Percentiles rank a stretch among this genome's conserved stretches.
Conservation (phyloP, 1,140 invertebrate species). For the Amyelois transitella region DNA sequence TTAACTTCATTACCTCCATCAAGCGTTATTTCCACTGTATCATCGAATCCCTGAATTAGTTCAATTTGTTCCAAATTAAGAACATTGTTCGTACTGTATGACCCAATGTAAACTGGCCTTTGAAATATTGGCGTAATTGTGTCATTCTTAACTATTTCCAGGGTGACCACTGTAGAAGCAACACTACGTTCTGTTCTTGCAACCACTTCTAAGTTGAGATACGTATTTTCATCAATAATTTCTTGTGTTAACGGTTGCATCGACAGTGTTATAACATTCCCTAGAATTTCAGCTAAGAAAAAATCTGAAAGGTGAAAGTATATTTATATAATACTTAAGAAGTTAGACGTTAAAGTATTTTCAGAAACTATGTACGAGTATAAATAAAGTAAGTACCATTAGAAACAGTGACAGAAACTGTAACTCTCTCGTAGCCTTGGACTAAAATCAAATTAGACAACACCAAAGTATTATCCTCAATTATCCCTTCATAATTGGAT, state of each 20-base stretch:
- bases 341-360: too few species aligned
- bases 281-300: neutral
- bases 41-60: slow-evolving; percentile 5
- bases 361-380: too few species aligned
- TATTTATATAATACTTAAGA: neutral
- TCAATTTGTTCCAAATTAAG: slow-evolving; percentile 3
- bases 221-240: slow-evolving; percentile 5
- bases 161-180: neutral
- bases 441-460: neutral
- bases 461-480: slow-evolving; percentile 1
- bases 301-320: neutral
- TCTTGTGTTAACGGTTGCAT: neutral
- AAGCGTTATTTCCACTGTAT: neutral
- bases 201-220: slow-evolving; percentile 6
- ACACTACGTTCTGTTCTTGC: neutral
- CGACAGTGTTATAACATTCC: slow-evolving; percentile 3
- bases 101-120: slow-evolving; percentile 1
- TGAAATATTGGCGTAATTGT: slow-evolving; percentile 4
- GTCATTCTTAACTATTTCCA: slow-evolving; percentile 10
- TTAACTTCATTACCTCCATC: slow-evolving; percentile 2
- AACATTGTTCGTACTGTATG: neutral
- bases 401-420: neutral
- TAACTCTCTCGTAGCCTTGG: neutral
- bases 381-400: neutral
- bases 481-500: neutral